Evolutionary conservation across 1,140 invertebrate genomes (phyloP), one percentile per base, ranked within the genome.

Genomic region (Meloidogyne chitwoodi): DNA sequence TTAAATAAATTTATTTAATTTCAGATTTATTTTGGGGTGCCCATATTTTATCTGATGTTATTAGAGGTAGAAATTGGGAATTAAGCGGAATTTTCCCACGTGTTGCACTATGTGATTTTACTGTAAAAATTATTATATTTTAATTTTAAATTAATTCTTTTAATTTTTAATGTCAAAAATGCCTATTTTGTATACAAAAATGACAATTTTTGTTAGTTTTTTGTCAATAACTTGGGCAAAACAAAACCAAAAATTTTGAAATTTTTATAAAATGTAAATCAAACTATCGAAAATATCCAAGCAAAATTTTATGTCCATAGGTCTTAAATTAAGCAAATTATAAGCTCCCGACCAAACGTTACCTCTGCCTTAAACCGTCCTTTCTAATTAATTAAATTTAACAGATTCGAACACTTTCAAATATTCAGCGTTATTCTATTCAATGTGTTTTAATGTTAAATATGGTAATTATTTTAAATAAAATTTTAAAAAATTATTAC

Each of bases 61-160:
- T 81, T 22, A 61, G 74, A 19, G 85, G 85, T 10, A 67, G 68
- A 12, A 83, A 87, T 73, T 87, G 86, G 85, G 80, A 86, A 63
- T 56, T 72, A 11, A 74, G 44, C n/a, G 83, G 84, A 16, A 83
- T 86, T 48, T 90, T 90, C 80, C 89, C 89, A 1, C 79, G 89
- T 31, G 86, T 90, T 44, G 88, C 89, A 14, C 83, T 90, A 78
- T 89, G 88, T 72, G 87, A 88, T 77, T 85, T 86, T 70, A 78
- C 79, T 62, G 81, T 84, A 41, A 63, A 22, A 24, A 14, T 44
- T 27, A 24, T 65, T 11, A n/a, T n/a, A n/a, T 14, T 29, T 31
- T 67, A 67, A 65, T 27, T 67, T 34, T 34, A 19, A 67, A 67
- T 22, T 66, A 29, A 16, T 19, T 66, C 10, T 10, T 22, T 4